A percentile compares a stretch with the other conserved stretches of the same genome.
These are phyloP conservation scores for Heterodera carotae DNA, from an alignment of 1,140 invertebrate species.

Conservation along the genomic window DNA sequence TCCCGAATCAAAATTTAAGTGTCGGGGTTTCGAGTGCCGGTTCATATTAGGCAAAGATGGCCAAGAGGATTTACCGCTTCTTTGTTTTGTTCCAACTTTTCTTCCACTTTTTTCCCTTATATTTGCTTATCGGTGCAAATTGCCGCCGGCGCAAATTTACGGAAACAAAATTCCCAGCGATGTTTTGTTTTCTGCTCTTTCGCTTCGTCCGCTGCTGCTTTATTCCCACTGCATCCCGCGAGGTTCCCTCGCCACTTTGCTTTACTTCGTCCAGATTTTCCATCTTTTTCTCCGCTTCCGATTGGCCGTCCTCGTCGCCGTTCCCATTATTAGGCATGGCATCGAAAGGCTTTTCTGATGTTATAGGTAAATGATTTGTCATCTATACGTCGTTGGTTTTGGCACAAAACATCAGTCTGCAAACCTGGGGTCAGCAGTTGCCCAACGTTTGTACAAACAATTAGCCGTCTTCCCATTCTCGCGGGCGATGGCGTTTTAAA, in stretches of 20 bases:
- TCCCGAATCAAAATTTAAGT: too few species aligned
- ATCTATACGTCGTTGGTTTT: neutral
- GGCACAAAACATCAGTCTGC: too few species aligned
- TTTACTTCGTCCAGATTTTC: neutral
- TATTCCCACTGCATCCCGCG: neutral
- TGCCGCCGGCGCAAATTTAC: neutral
- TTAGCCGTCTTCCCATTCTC: neutral
- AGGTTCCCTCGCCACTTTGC: neutral
- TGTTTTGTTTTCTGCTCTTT: neutral
- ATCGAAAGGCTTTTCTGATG: slow-evolving; percentile 8
- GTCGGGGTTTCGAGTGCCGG: too few species aligned
- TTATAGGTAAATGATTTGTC: neutral
- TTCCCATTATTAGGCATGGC: slow-evolving; percentile 4
- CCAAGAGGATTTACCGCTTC: neutral
- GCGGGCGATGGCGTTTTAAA: neutral
- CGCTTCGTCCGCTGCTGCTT: neutral
- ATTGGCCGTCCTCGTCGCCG: slow-evolving; percentile 4
- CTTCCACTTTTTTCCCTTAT: neutral
- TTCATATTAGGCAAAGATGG: too few species aligned
- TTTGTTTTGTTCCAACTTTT: neutral
- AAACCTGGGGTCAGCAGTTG: neutral
- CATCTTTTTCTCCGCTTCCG: slow-evolving; percentile 1
- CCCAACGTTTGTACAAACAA: neutral
- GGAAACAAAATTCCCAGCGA: neutral
- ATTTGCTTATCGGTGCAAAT: neutral